Base-by-base conservation (phyloP, 2,113 vertebrate species). In the Petrocephalus microphthalmus region DNA sequence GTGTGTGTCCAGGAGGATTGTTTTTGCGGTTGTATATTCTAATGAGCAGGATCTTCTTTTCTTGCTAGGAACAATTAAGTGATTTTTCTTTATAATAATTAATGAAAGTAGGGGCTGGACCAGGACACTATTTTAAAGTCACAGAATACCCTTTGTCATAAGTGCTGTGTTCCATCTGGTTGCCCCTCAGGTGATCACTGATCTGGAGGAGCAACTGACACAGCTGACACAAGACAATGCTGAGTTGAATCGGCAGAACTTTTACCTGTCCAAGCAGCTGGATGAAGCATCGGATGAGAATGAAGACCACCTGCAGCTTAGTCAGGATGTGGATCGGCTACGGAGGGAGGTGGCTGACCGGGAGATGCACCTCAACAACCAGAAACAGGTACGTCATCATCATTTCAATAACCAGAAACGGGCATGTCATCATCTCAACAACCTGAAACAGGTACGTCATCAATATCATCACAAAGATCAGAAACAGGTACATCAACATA, bases 281-380 rank as follows among this genome's bases (percentile, higher is more conserved):
- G 97, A 98, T 0, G 98, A 99, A 90, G 97, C 97, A 52, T 97
- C 97, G 0, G 97, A 98, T 0, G 97, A 97, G 91, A 96, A 89
- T 0, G 97, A 98, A 0, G 98, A 98, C 90, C 94, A 96, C 0
- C 93, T 97, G 20, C 97, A 97, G 89, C 90, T 98, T 85, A 93
- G 97, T 13, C 97, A 97, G 15, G 98, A 99, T 20, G 97, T 99
- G 83, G 97, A 98, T 90, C 95, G 97, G 19, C 95, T 99, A 89
- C 96, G 98, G 52, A 95, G 97, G 0, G 98, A 99, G 94, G 98
- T 99, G 93, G 97, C 98, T 0, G 98, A 99, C 93, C 92, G 98
- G 1, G 98, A 99, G 93, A 99, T 99, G 97, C 98, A 99, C 92
- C 97, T 99, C 2, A 99, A 98, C 94, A 99, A 99, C 94, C 98